Evolutionary conservation across 2,113 vertebrate species (phyloP).

Genomic region (Muscicapa adusta): DNA sequence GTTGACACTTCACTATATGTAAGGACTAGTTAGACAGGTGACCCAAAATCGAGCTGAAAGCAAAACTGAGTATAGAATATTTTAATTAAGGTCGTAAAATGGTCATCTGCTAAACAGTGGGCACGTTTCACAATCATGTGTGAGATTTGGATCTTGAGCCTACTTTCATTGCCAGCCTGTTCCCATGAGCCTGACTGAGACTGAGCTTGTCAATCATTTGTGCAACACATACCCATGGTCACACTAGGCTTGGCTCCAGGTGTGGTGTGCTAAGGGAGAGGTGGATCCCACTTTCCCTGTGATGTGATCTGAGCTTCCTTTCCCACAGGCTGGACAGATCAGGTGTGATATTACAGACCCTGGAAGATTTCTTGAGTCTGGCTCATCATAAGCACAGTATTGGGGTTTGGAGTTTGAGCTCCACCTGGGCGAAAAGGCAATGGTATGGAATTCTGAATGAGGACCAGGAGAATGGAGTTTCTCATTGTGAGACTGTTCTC

Average conservation of each 20-base stretch:
- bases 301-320: neutral
- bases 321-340: neutral
- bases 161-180: neutral
- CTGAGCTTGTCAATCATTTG: neutral
- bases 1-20: neutral
- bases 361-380: neutral
- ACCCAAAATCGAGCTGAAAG: neutral
- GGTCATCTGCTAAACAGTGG: neutral
- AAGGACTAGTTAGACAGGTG: neutral
- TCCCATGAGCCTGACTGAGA: neutral
- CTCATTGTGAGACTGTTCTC: accelerated
- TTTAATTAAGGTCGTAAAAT: neutral
- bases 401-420: neutral
- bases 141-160: neutral
- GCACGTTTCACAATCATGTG: neutral
- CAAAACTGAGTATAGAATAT: neutral
- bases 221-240: accelerated
- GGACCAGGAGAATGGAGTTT: neutral
- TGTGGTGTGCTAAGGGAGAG: neutral
- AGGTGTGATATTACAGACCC: neutral
- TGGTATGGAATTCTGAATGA: neutral
- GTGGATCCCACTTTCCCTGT: neutral
- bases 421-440: neutral
- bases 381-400: neutral
- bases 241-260: neutral